Percentiles rank a stretch among this genome's conserved stretches.
Evolutionary conservation across 2,113 vertebrate genomes (phyloP).

Genomic region (Cairina moschata): DNA sequence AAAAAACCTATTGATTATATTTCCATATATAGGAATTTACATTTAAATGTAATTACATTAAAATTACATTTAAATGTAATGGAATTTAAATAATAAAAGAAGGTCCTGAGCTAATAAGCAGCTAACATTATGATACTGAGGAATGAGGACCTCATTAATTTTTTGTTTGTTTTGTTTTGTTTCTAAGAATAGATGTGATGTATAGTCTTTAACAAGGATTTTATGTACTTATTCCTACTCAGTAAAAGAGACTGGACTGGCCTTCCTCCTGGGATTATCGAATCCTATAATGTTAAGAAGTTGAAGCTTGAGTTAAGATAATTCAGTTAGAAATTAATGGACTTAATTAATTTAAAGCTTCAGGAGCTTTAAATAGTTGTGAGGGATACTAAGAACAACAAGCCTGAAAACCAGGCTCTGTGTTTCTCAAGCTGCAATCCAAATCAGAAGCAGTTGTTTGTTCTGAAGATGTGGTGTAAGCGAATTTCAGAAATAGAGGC

Average conservation of each 20-base stretch:
- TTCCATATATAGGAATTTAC: background rate
- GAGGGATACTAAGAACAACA: background rate
- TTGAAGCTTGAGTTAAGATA: background rate
- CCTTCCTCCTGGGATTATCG: background rate
- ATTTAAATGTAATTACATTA: no score
- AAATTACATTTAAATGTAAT: no score
- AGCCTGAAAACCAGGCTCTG: background rate
- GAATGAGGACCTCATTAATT: background rate
- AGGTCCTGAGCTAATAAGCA: background rate
- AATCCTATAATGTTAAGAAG: background rate
- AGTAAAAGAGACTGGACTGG: background rate
- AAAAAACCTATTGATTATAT: background rate
- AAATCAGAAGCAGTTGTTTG: background rate
- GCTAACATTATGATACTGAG: background rate
- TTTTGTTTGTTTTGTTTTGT: no score
- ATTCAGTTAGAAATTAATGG: background rate
- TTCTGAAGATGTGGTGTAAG: background rate
- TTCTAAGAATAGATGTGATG: background rate
- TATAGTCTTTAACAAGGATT: background rate
- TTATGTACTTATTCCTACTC: background rate
- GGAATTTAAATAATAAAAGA: background rate
- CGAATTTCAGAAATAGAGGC: background rate
- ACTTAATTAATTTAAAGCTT: background rate
- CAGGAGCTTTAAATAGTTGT: no score
- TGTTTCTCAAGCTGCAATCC: background rate